These are phyloP conservation scores for Danaus plexippus DNA, from an alignment of 1,140 invertebrate species.

Conservation along the genomic window DNA sequence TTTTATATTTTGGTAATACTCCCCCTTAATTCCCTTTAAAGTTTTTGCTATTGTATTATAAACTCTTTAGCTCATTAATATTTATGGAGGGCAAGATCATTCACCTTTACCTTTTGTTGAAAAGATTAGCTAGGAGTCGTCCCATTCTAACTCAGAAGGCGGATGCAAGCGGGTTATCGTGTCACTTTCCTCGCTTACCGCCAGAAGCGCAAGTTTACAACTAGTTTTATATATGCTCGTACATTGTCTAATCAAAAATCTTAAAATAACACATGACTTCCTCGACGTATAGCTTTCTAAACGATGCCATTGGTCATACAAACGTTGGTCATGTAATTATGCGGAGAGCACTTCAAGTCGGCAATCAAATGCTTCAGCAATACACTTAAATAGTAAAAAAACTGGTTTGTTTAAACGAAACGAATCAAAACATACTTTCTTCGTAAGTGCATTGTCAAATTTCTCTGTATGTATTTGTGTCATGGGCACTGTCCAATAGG, in stretches of 20 bases:
- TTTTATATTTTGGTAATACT: not conserved
- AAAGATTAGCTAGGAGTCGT: not conserved
- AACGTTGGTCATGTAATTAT: too few species aligned
- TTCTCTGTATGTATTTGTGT: conserved; percentile 32
- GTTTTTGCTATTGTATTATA: too few species aligned
- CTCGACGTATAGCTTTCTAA: too few species aligned
- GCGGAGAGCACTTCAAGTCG: not conserved
- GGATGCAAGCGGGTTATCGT: conserved; percentile 40
- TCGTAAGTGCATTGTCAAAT: conserved; percentile 61
- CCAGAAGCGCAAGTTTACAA: conserved; percentile 22
- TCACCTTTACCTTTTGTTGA: too few species aligned
- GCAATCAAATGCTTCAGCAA: not conserved
- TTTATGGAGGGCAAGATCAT: too few species aligned
- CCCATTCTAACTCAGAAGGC: conserved; percentile 14
- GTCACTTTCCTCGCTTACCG: conserved; percentile 48
- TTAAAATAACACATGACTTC: too few species aligned
- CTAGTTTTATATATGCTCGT: conserved; percentile 18
- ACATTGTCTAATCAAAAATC: conserved; percentile 5
- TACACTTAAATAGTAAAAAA: conserved; percentile 21
- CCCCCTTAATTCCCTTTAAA: too few species aligned
- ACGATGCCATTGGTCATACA: too few species aligned
- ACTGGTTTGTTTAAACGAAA: conserved; percentile 50
- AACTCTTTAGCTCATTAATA: too few species aligned
- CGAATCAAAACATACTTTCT: conserved; percentile 56
- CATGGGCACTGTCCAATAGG: conserved; percentile 22